Percentiles rank a stretch among this genome's conserved stretches.
Conservation (phyloP, 92 coral and sea anemone genomes). For the Porites lobata region DNA sequence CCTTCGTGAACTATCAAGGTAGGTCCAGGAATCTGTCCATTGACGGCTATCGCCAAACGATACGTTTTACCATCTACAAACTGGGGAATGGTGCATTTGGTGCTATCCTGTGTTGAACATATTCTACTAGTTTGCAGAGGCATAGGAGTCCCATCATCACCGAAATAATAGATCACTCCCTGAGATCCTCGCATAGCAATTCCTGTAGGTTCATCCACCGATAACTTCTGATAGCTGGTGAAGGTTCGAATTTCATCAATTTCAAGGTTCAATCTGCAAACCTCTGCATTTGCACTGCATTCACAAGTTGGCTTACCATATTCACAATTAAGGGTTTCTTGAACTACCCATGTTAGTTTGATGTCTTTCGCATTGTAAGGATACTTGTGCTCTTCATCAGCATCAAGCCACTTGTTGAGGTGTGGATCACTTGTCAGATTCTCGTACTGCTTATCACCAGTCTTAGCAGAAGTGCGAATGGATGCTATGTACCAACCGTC, state of each 20-base stretch:
- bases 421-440: constrained; percentile 35
- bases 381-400: constrained; percentile 13
- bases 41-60: constrained; percentile 71
- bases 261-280: constrained; percentile 22
- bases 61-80: constrained; percentile 63
- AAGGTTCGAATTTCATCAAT: background rate
- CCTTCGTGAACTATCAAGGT: constrained; percentile 79
- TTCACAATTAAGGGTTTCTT: constrained; percentile 29
- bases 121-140: constrained; percentile 10
- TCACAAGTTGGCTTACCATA: constrained; percentile 39
- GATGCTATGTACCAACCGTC: constrained; percentile 44
- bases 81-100: constrained; percentile 45
- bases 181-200: constrained; percentile 34
- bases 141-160: constrained; percentile 12
- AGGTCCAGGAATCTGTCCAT: constrained; percentile 85
- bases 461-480: constrained; percentile 28
- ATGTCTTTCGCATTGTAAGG: constrained; percentile 27
- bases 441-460: constrained; percentile 26
- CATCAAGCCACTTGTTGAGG: constrained; percentile 39
- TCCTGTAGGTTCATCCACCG: no score
- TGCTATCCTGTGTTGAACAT: constrained; percentile 33
- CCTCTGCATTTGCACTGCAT: constrained; percentile 18
- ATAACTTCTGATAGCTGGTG: no score
- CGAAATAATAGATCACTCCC: constrained; percentile 36
- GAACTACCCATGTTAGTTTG: constrained; percentile 29